These are phyloP conservation scores for Mycteria americana DNA, from an alignment of 2,797 vertebrate species.

Conservation along the genomic window DNA sequence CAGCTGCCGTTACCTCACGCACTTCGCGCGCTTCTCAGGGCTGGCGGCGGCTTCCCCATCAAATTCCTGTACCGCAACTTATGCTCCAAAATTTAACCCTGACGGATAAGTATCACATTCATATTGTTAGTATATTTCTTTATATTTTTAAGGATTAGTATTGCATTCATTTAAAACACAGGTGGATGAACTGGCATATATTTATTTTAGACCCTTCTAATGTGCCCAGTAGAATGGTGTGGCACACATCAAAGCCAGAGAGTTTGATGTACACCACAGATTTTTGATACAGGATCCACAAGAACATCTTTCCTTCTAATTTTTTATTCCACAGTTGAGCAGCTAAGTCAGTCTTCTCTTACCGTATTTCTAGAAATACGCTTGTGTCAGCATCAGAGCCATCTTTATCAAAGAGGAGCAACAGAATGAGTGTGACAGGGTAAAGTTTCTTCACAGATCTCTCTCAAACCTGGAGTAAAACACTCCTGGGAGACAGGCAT, in stretches of 20 bases:
- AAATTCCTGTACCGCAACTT: rapidly evolving
- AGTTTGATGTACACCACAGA: not conserved
- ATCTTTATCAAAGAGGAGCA: not conserved
- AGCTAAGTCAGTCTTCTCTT: not conserved
- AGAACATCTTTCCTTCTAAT: not conserved
- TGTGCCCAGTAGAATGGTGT: rapidly evolving
- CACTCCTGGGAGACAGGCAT: too few relatives aligned
- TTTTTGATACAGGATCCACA: not conserved
- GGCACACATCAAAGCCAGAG: not conserved
- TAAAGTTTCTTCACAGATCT: not conserved
- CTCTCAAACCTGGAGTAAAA: not conserved
- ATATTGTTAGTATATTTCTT: too few relatives aligned
- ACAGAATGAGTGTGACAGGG: not conserved
- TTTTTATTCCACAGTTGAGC: not conserved
- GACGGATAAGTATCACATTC: not conserved
- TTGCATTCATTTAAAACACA: not conserved
- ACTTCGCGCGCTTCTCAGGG: rapidly evolving
- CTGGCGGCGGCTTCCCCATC: rapidly evolving
- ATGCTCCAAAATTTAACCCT: too few relatives aligned
- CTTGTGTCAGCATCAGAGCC: not conserved
- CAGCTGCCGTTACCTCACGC: too few relatives aligned
- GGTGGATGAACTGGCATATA: not conserved
- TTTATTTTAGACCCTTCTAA: not conserved
- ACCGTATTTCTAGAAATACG: not conserved
- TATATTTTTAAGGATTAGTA: not conserved